Evolutionary conservation across 2,888 invertebrate genomes (phyloP).

Genomic region (Abscondita cerata): DNA sequence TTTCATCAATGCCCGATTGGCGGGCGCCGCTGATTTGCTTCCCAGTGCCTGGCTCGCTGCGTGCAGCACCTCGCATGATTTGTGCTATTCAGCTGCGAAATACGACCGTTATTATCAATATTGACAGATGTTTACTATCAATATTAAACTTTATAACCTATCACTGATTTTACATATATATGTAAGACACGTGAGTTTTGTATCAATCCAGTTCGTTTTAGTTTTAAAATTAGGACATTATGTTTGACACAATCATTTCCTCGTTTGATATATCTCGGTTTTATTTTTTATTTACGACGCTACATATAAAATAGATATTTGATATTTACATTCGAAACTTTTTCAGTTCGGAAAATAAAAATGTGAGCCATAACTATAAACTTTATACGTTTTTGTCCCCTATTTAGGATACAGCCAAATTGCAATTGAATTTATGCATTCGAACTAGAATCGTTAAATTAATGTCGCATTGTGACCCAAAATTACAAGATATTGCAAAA

Average conservation of each 20-base stretch:
- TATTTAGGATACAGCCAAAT: no score
- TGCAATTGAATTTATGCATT: no score
- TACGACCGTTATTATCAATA: slow-evolving; percentile 44
- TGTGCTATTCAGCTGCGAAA: slow-evolving; percentile 46
- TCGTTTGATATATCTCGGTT: background rate
- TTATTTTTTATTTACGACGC: no score
- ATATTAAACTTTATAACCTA: slow-evolving; percentile 35
- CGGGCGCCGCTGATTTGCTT: slow-evolving; percentile 48
- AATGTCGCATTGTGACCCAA: no score
- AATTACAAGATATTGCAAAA: no score
- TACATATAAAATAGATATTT: no score
- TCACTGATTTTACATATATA: slow-evolving; percentile 29
- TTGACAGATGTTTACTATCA: slow-evolving; percentile 41
- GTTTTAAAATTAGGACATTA: slow-evolving; percentile 12
- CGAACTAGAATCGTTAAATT: no score
- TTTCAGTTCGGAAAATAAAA: no score
- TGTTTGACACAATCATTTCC: slow-evolving; percentile 7
- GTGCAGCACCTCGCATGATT: slow-evolving; percentile 49
- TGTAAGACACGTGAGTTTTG: slow-evolving; percentile 24
- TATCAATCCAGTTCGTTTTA: background rate
- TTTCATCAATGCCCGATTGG: slow-evolving; percentile 43
- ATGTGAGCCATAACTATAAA: no score
- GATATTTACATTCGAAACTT: no score
- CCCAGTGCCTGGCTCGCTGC: slow-evolving; percentile 47
- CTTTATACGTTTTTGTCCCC: no score